Evolutionary conservation across 2,797 vertebrate genomes (phyloP).

Genomic region (Synanceia verrucosa): DNA sequence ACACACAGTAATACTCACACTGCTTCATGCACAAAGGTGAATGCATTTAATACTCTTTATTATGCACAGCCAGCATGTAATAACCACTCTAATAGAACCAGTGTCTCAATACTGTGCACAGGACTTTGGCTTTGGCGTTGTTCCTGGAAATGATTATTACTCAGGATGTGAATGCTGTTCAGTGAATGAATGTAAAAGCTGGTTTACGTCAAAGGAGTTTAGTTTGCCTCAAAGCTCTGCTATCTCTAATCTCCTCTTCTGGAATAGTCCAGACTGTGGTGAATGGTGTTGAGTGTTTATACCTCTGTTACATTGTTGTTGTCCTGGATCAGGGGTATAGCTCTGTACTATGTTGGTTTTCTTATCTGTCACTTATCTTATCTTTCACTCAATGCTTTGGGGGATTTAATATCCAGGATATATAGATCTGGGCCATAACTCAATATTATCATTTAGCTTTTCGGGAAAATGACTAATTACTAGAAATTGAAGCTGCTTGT

Average conservation of each 20-base stretch:
- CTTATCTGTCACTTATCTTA: neutral
- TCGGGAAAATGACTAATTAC: too few species aligned
- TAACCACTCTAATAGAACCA: neutral
- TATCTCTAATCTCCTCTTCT: neutral
- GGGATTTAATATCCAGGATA: too few species aligned
- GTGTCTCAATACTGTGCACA: neutral
- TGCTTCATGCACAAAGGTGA: constrained; percentile 6
- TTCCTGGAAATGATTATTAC: neutral
- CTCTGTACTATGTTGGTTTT: neutral
- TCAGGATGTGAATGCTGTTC: neutral
- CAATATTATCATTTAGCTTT: neutral
- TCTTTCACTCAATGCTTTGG: neutral
- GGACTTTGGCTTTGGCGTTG: neutral
- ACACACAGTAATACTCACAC: neutral
- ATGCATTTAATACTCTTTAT: neutral
- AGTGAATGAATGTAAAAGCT: neutral
- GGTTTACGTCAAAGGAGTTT: neutral
- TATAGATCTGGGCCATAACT: neutral
- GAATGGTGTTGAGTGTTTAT: neutral
- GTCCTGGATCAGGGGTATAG: neutral
- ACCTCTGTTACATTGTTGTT: neutral
- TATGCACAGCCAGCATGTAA: neutral
- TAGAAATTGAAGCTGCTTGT: too few species aligned
- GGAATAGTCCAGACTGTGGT: neutral
- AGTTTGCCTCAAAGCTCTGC: neutral